Evolutionary conservation across 2,113 vertebrate species (phyloP), one percentile per base, ranked within the genome.

Genomic region (Monopterus albus): DNA sequence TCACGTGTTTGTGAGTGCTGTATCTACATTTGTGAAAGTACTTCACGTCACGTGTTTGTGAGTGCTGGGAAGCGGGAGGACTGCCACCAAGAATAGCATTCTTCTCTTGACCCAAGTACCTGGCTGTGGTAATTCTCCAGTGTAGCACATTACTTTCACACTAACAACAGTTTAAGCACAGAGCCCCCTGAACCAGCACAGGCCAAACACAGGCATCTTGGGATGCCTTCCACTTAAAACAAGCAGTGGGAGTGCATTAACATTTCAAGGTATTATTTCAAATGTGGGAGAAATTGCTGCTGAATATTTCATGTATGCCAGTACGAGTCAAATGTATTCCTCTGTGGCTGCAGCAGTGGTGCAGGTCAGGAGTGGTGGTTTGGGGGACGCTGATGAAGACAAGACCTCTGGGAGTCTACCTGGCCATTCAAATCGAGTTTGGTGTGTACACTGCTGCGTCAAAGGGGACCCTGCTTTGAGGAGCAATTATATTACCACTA

Each of bases 201-300:
- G 63, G 53, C 68, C 84, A 84, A 87, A 87, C 79, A 68, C 63
- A 25, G 52, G 58, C 80, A 75, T 76, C 81, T 66, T 40, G 62
- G 75, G 82, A 88, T 29, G 77, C 72, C 51, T 81, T 75, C 79
- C 82, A 82, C 78, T 88, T 83, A 87, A 85, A 82, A 82, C 84
- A 84, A 81, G 81, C 84, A 55, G 76, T 58, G 49, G 72, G 72
- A 79, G 66, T 23, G 6, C 89, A 89, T 91, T 89, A 89, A 71
- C 87, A 87, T 90, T 90, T 88, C 78, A 87, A 90, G 78, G 80
- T 85, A 87, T 90, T 89, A 89, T 90, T 88, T 89, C 82, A 81
- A 89, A 88, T 18, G 35, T 42, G 38, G 66, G 61, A 65, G 79
- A 86, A 88, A 92, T 84, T 89, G 81, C 77, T 79, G 71, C 49